Percentiles rank a stretch among this genome's conserved stretches.
Evolutionary conservation across 1,140 invertebrate species (phyloP).

Genomic region (Heliconius melpomene): DNA sequence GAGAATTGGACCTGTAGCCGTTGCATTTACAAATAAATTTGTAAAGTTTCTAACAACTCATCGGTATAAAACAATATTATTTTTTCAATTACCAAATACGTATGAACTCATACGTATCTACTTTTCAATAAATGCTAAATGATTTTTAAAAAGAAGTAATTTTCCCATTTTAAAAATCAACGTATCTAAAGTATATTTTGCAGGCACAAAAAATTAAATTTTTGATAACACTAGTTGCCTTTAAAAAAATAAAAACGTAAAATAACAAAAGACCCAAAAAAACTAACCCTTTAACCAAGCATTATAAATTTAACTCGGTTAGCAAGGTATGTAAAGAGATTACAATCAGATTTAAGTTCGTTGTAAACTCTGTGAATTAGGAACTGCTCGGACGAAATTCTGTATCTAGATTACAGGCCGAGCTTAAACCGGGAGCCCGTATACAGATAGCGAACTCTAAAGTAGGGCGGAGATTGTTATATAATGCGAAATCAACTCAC

Average conservation of each 20-base stretch:
- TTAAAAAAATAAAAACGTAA: neutral
- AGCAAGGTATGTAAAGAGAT: slow-evolving; percentile 26
- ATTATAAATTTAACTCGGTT: slow-evolving; percentile 6
- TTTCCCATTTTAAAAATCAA: too few relatives aligned
- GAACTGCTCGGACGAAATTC: slow-evolving; percentile 41
- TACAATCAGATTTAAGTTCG: slow-evolving; percentile 31
- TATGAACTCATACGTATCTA: too few relatives aligned
- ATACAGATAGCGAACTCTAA: slow-evolving; percentile 42
- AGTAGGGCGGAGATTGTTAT: slow-evolving; percentile 45
- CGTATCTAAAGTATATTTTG: too few relatives aligned
- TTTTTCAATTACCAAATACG: too few relatives aligned
- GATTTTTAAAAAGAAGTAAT: too few relatives aligned
- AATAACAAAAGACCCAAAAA: neutral
- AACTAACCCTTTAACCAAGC: neutral
- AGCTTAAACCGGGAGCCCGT: slow-evolving; percentile 28
- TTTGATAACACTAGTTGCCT: too few relatives aligned
- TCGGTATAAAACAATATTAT: too few relatives aligned
- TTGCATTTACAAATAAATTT: too few relatives aligned
- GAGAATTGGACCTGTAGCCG: too few relatives aligned
- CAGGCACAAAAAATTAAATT: too few relatives aligned
- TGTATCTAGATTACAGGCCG: slow-evolving; percentile 41
- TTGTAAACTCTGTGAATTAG: slow-evolving; percentile 38
- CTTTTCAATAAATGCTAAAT: too few relatives aligned
- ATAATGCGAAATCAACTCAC: slow-evolving; percentile 65
- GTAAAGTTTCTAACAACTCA: too few relatives aligned